Evolutionary conservation across 2,888 invertebrate genomes (phyloP).

Genomic region (Drepanosiphum platanoidis): DNA sequence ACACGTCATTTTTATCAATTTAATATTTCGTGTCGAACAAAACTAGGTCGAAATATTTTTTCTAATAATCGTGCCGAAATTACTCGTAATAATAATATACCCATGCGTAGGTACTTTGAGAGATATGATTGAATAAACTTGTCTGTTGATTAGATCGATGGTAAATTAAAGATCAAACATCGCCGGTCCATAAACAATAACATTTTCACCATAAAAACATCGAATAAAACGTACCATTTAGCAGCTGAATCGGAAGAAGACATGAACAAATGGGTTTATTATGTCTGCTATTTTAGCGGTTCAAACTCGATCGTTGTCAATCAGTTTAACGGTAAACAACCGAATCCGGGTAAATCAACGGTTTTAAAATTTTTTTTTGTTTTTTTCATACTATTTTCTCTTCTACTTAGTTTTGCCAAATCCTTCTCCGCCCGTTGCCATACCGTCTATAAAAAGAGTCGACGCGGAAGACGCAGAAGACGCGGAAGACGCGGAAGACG

Average conservation of each 20-base stretch:
- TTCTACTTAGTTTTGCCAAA: too few species aligned
- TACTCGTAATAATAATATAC: background rate
- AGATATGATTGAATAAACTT: conserved; percentile 7
- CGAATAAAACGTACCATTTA: conserved; percentile 88
- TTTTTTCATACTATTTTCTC: too few species aligned
- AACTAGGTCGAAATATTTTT: background rate
- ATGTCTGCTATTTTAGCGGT: conserved; percentile 91
- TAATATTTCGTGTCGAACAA: background rate
- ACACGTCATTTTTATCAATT: background rate
- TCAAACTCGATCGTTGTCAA: conserved; percentile 78
- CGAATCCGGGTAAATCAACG: background rate
- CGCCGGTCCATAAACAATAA: conserved; percentile 82
- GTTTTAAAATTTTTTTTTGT: background rate
- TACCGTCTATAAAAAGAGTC: too few species aligned
- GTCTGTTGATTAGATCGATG: conserved; percentile 75
- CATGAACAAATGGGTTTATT: conserved; percentile 95
- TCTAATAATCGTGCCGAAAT: too few species aligned
- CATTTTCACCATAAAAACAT: conserved; percentile 90
- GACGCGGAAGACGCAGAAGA: too few species aligned
- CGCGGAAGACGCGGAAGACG: too few species aligned
- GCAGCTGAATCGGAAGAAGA: conserved; percentile 91
- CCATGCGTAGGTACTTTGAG: too few species aligned
- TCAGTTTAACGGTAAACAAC: conserved; percentile 67
- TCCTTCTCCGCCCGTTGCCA: too few species aligned
- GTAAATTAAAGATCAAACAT: conserved; percentile 84